Conservation (phyloP, 2,888 invertebrate species). For the Pedicia rivosa region DNA sequence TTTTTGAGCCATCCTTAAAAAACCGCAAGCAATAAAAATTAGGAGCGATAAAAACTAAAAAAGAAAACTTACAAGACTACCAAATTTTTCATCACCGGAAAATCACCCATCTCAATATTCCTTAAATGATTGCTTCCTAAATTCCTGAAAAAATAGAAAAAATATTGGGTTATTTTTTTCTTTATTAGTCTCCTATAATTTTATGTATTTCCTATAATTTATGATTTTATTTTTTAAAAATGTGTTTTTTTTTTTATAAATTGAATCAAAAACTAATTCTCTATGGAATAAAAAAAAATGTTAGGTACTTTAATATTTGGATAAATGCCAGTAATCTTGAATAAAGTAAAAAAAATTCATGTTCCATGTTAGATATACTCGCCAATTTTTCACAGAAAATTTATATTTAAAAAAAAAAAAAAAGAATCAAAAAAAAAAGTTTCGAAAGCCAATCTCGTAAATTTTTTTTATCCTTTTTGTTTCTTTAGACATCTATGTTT, state of each 20-base stretch:
- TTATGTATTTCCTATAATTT: neutral
- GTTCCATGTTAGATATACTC: neutral
- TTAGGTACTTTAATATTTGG: neutral
- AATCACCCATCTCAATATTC: constrained; percentile 48
- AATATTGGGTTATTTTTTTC: neutral
- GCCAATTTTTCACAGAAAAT: no score
- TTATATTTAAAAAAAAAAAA: no score
- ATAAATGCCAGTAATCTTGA: neutral
- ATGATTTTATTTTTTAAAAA: neutral
- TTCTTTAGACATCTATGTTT: no score
- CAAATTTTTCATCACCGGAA: constrained; percentile 53
- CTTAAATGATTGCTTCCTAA: constrained; percentile 59
- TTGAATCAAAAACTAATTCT: no score
- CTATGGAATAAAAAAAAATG: constrained; percentile 1
- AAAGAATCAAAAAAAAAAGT: no score
- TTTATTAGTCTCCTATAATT: neutral
- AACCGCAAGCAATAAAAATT: no score
- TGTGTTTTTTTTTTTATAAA: no score
- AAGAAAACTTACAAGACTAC: constrained; percentile 61
- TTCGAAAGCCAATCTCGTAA: no score
- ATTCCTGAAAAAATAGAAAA: constrained; percentile 39
- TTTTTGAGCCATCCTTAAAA: no score
- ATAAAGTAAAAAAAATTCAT: neutral
- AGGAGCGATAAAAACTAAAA: constrained; percentile 5
- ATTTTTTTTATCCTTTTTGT: no score